A percentile compares a stretch with the other conserved stretches of the same genome.
Conservation (phyloP, 2,113 vertebrate species). For the Bungarus multicinctus region DNA sequence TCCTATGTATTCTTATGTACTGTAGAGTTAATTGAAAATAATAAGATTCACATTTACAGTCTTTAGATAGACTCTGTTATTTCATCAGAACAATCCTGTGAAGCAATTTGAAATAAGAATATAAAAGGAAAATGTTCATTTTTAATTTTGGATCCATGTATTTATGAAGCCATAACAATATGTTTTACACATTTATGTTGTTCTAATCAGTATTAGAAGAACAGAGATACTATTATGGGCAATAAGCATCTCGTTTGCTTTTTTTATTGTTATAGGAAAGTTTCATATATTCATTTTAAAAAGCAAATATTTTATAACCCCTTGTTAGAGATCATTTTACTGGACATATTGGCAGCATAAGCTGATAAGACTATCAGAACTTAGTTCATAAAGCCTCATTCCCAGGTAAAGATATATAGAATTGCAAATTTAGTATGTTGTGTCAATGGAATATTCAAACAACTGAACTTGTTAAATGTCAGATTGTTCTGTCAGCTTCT, state of each 20-base stretch:
- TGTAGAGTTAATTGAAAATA: not conserved
- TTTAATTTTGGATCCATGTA: not conserved
- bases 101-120: not conserved
- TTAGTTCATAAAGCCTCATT: not conserved
- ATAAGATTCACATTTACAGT: not conserved
- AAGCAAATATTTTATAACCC: not conserved
- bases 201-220: not conserved
- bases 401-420: not conserved
- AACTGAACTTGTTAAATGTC: not conserved
- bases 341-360: not conserved
- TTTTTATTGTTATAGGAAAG: not conserved
- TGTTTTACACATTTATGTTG: not conserved
- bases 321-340: not conserved
- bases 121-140: not conserved
- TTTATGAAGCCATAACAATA: not conserved
- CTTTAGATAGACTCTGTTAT: not conserved
- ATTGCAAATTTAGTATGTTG: not conserved
- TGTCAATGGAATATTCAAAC: not conserved
- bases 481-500: not conserved
- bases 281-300: not conserved
- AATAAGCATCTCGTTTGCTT: not conserved
- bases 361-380: not conserved
- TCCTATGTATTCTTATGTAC: not conserved
- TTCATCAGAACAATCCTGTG: not conserved
- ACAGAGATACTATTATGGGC: not conserved